Percentiles rank a stretch among this genome's conserved stretches.
These are phyloP conservation scores for Dufourea novaeangliae DNA, from an alignment of 1,140 invertebrate genomes.

Conservation along the genomic window DNA sequence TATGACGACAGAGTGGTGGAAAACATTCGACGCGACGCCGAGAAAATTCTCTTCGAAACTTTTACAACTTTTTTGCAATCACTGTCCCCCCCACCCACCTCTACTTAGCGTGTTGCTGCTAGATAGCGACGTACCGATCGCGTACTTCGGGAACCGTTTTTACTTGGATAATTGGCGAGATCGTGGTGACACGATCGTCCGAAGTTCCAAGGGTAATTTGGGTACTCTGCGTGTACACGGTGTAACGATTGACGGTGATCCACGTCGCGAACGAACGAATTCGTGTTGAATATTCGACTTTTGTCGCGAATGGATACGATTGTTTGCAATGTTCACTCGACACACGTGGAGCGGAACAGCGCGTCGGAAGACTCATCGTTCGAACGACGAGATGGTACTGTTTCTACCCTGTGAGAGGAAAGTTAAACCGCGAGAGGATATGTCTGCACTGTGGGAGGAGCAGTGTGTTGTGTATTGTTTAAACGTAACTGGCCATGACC, in stretches of 20 bases:
- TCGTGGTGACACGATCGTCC: constrained; percentile 6
- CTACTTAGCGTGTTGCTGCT: background rate
- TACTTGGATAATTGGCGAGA: too few species aligned
- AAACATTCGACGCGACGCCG: background rate
- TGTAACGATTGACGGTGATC: too few species aligned
- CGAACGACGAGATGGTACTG: background rate
- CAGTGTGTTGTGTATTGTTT: constrained; percentile 47
- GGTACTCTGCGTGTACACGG: background rate
- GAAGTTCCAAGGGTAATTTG: background rate
- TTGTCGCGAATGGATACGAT: constrained; percentile 9
- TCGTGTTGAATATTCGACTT: too few species aligned
- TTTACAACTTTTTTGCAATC: constrained; percentile 53
- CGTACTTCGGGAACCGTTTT: constrained; percentile 1
- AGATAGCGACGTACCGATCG: background rate
- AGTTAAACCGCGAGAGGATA: constrained; percentile 26
- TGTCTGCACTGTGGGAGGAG: background rate
- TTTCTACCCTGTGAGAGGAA: constrained; percentile 16
- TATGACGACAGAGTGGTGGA: too few species aligned
- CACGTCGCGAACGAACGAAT: too few species aligned
- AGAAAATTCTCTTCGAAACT: constrained; percentile 31
- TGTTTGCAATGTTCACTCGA: constrained; percentile 23
- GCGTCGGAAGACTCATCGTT: background rate
- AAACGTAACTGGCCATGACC: constrained; percentile 13
- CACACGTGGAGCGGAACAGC: background rate
- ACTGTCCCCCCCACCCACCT: constrained; percentile 2